Conservation (phyloP, 1,140 invertebrate species). For the Whitmania pigra region DNA sequence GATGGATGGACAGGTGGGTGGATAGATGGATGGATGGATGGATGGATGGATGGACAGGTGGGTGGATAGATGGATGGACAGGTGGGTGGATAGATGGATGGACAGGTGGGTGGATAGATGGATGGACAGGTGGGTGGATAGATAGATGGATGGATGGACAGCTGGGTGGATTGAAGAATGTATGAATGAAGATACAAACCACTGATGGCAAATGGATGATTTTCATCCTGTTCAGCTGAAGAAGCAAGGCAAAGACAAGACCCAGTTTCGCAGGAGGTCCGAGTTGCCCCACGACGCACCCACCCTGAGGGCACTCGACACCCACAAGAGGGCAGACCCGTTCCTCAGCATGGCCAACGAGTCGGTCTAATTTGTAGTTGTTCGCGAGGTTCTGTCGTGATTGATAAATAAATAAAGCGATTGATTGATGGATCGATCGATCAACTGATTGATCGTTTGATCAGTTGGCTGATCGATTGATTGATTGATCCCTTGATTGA, state of each 20-base stretch:
- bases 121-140: no score
- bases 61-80: no score
- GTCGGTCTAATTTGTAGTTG: background rate
- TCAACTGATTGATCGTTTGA: no score
- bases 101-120: no score
- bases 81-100: no score
- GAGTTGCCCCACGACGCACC: conserved; percentile 80
- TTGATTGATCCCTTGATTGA: conserved; percentile 4
- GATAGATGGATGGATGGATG: no score
- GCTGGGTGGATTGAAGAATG: background rate
- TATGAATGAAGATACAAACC: background rate
- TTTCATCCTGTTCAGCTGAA: background rate
- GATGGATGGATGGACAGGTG: no score
- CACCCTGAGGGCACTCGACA: conserved; percentile 73
- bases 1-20: no score
- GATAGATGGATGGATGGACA: no score
- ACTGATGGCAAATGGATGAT: background rate
- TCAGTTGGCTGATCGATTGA: no score
- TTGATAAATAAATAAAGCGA: no score
- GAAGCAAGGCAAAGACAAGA: conserved; percentile 57
- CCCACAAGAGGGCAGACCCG: conserved; percentile 74
- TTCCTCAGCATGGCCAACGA: conserved; percentile 15
- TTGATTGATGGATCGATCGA: no score
- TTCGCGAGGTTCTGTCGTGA: background rate
- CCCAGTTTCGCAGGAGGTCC: conserved; percentile 77